These are phyloP conservation scores for Australoheros facetus DNA, from an alignment of 2,797 vertebrate species.

Conservation along the genomic window DNA sequence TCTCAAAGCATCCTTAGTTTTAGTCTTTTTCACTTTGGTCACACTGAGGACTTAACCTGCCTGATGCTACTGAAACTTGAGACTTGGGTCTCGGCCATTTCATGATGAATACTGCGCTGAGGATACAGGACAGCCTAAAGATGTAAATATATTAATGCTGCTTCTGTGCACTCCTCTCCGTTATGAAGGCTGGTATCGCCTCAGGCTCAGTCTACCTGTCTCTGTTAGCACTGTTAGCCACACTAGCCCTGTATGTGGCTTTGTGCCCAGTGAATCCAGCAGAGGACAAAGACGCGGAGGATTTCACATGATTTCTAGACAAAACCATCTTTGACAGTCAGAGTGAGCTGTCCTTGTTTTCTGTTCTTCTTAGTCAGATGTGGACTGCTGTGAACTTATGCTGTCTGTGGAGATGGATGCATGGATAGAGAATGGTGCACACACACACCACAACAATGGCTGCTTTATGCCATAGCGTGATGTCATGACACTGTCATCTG, in stretches of 20 bases:
- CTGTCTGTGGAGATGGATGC: conserved; percentile 14
- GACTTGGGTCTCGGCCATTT: not conserved
- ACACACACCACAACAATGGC: conserved; percentile 62
- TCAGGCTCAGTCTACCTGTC: conserved; percentile 56
- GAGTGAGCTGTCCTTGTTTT: conserved; percentile 52
- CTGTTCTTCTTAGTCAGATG: conserved; percentile 38
- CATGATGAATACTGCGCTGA: not conserved
- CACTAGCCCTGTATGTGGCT: conserved; percentile 56
- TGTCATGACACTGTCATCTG: conserved; percentile 63
- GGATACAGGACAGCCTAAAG: not conserved
- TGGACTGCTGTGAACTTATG: conserved; percentile 34
- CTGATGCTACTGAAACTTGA: not conserved
- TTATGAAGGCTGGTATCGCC: conserved; percentile 36
- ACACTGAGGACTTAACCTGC: not conserved
- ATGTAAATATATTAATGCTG: not conserved
- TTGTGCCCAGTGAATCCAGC: conserved; percentile 45
- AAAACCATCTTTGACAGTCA: conserved; percentile 72
- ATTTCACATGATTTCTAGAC: conserved; percentile 72
- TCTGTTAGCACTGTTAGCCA: conserved; percentile 38
- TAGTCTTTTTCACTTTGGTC: not conserved
- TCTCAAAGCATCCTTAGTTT: not conserved
- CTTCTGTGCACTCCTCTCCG: conserved; percentile 19
- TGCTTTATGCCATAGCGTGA: conserved; percentile 69
- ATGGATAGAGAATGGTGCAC: conserved; percentile 19
- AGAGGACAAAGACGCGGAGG: conserved; percentile 62